Percentiles rank a stretch among this genome's conserved stretches.
These are phyloP conservation scores for Porites rus DNA, from an alignment of 92 coral and sea anemone genomes.

Conservation along the genomic window DNA sequence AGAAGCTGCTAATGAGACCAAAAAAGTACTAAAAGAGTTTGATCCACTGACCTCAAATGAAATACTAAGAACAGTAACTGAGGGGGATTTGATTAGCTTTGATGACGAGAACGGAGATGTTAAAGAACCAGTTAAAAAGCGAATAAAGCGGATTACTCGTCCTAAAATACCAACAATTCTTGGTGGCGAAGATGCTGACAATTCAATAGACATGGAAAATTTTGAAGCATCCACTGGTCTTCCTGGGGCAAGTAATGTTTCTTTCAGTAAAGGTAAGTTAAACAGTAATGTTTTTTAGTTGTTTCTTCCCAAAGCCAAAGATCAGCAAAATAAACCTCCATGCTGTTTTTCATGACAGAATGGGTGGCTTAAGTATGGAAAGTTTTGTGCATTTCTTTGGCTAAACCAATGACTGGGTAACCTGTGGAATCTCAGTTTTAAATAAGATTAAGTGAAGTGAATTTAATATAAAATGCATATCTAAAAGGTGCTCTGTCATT, in stretches of 20 bases:
- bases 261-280: constrained; percentile 27
- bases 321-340: no score
- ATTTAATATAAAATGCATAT: no score
- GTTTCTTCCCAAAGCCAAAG: background rate
- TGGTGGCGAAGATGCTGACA: constrained; percentile 57
- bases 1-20: constrained; percentile 11
- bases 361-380: no score
- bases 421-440: no score
- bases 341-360: no score
- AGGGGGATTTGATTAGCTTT: constrained; percentile 73
- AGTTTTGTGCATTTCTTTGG: no score
- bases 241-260: background rate
- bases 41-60: constrained; percentile 47
- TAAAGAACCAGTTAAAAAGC: constrained; percentile 68
- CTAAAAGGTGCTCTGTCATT: no score
- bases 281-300: background rate
- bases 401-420: no score
- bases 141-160: constrained; percentile 77
- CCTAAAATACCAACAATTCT: constrained; percentile 97
- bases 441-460: no score
- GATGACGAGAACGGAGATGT: constrained; percentile 66
- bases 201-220: background rate
- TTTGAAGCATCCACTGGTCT: background rate
- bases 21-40: constrained; percentile 32
- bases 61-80: constrained; percentile 39